Evolutionary conservation across 2,797 vertebrate genomes (phyloP).

Genomic region (Notamacropus eugenii): DNA sequence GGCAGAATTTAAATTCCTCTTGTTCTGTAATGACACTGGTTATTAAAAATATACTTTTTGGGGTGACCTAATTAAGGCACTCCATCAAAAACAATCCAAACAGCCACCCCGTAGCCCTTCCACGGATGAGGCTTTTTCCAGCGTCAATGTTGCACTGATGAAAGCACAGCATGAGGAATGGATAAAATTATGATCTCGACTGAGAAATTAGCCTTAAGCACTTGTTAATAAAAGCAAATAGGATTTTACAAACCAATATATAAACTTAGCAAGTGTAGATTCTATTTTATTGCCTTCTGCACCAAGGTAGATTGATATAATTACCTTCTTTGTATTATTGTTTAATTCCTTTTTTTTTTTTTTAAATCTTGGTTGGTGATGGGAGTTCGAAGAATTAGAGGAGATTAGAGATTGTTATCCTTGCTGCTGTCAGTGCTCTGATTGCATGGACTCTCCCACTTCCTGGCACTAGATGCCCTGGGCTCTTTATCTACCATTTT

Average conservation of each 20-base stretch:
- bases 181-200: constrained; percentile 79
- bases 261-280: constrained; percentile 71
- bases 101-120: constrained; percentile 43
- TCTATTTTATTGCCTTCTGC: constrained; percentile 78
- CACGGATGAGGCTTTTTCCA: constrained; percentile 69
- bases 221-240: constrained; percentile 84
- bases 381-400: constrained; percentile 58
- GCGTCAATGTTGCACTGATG: constrained; percentile 61
- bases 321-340: constrained; percentile 73
- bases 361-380: constrained; percentile 50
- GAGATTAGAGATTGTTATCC: constrained; percentile 49
- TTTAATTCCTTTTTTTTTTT: constrained; percentile 72
- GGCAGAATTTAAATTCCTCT: constrained; percentile 78
- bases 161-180: constrained; percentile 79
- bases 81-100: constrained; percentile 80
- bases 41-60: constrained; percentile 82
- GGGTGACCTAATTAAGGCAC: constrained; percentile 81
- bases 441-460: constrained; percentile 34
- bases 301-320: constrained; percentile 71
- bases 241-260: constrained; percentile 79
- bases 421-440: constrained; percentile 46
- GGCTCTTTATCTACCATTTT: not conserved
- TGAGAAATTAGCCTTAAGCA: constrained; percentile 82
- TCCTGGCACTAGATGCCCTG: constrained; percentile 13
- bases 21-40: constrained; percentile 78